Base-by-base conservation (phyloP, 37 sponge, comb jelly and placozoan genomes). In the Axinella damicornis region DNA sequence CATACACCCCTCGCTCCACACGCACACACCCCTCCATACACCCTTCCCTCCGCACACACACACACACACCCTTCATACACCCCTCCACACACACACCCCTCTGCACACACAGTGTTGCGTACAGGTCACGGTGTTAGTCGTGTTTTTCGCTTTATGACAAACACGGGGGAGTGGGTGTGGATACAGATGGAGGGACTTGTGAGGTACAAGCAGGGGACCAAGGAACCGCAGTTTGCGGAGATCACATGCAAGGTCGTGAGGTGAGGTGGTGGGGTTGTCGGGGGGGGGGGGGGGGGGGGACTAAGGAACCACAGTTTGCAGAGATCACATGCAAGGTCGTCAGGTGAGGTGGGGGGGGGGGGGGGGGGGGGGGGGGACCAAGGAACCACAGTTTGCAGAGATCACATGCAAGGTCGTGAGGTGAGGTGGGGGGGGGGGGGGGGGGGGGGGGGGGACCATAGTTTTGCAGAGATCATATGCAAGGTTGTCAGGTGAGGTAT, bases 101-200 rank as follows among this genome's bases (percentile, higher is more conserved):
- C 25, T n/a, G n/a, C 20, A 5, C 31, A 21, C n/a, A 12, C 25
- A 92, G 92, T 92, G 80, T 36, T 82, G 68, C 78, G 59, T 31
- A 76, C 85, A 2, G 92, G 92, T 0, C 73, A 80, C 46, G 84
- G 73, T 1, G 74, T 78, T 13, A 92, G 92, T 85, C 92, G 88
- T 1, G 28, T 84, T 39, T 77, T 84, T 53, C 61, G 92, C 31
- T 92, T 92, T 68, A 62, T 92, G 85, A 84, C 85, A 0, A 72
- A 67, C 13, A 63, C 70, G 22, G 92, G 92, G 0, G 88, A 85
- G 27, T 92, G 92, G 92, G 40, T 87, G 28, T 92, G 92, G 92
- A 74, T 84, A 59, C 92, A 92, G 71, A 72, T 92, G 81, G 80
- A 82, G 21, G 86, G 81, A 27, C 69, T 73, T 12, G 40, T 84